phyloP scores from a whole-genome alignment of 2,888 invertebrate genomes.

The Mactromeris polynyma region DNA sequence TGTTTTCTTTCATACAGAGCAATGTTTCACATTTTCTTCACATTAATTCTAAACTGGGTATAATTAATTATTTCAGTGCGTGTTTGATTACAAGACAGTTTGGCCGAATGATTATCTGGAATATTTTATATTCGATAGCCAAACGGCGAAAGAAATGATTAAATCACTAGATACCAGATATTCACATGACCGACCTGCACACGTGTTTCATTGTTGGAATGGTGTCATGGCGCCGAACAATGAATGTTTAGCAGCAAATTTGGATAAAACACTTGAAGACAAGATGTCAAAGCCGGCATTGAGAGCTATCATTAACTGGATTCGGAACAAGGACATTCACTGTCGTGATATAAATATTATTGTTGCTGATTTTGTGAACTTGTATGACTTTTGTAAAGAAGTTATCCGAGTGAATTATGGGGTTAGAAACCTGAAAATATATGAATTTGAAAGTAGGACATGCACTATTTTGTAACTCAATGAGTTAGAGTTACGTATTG shows the following conservation, averaged over 20 bases:
- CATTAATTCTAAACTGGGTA: background rate
- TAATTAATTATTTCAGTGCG: constrained; percentile 37
- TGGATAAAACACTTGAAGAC: constrained; percentile 44
- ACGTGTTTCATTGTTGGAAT: constrained; percentile 92
- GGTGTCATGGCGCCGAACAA: constrained; percentile 91
- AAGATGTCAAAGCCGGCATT: constrained; percentile 48
- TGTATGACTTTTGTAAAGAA: constrained; percentile 49
- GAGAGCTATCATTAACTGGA: constrained; percentile 51
- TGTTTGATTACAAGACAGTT: constrained; percentile 41
- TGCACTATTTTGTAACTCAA: constrained; percentile 14
- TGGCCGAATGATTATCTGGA: constrained; percentile 90
- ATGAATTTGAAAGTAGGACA: constrained; percentile 47
- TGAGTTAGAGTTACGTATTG: background rate
- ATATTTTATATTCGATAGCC: constrained; percentile 90
- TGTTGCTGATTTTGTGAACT: constrained; percentile 61
- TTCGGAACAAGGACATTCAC: constrained; percentile 42
- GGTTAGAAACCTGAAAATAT: constrained; percentile 17
- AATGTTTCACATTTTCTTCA: background rate
- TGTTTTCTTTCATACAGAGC: background rate
- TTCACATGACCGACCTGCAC: constrained; percentile 88
- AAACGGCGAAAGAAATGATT: constrained; percentile 88
- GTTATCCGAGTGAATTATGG: constrained; percentile 50
- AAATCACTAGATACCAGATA: constrained; percentile 90
- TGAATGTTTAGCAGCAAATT: constrained; percentile 34
- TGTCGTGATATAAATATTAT: constrained; percentile 50